phyloP scores from a whole-genome alignment of 2,797 vertebrate genomes.

The Prionace glauca region DNA sequence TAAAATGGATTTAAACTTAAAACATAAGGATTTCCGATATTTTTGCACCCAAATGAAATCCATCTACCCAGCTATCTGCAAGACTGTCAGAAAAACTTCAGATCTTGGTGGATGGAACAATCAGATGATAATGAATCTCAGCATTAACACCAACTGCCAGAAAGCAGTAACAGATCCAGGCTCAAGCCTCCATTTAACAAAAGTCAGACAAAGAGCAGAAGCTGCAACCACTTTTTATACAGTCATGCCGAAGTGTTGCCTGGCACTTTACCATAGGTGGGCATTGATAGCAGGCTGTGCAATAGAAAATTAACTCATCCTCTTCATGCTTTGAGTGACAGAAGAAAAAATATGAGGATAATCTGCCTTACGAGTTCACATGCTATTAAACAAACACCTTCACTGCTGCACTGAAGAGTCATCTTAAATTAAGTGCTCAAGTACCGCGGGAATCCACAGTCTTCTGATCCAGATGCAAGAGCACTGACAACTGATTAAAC shows the following conservation, averaged over 20 bases:
- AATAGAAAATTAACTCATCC: not conserved
- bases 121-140: not conserved
- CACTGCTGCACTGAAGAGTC: not conserved
- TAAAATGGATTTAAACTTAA: not conserved
- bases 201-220: not conserved
- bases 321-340: too few relatives aligned
- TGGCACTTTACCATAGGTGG: not conserved
- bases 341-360: not conserved
- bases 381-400: not conserved
- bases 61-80: not conserved
- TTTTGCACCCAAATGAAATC: not conserved
- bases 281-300: not conserved
- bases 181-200: not conserved
- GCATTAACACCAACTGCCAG: not conserved
- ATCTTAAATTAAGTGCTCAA: not conserved
- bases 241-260: not conserved
- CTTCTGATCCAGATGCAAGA: not conserved
- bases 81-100: not conserved
- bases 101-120: not conserved
- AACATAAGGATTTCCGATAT: not conserved
- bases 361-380: not conserved
- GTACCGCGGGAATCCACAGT: not conserved
- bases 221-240: not conserved
- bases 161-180: not conserved
- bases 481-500: not conserved